Conservation (phyloP, 1,140 invertebrate species). For the Eubasilissa regina region DNA sequence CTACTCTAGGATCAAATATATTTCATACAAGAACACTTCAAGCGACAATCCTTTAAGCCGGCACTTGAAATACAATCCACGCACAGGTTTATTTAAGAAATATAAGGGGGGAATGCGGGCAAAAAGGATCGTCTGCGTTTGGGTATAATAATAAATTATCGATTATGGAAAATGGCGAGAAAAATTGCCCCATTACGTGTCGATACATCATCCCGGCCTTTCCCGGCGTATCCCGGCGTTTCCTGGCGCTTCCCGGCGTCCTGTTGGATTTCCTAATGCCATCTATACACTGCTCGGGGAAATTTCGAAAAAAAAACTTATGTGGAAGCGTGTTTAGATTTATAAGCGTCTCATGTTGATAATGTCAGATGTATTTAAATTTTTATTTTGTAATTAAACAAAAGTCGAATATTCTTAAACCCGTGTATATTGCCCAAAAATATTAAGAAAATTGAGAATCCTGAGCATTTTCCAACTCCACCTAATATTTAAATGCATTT, state of each 20-base stretch:
- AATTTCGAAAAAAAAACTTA: constrained; percentile 56
- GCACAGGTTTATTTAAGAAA: constrained; percentile 45
- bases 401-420: too few relatives aligned
- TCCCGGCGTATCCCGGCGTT: not conserved
- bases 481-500: too few relatives aligned
- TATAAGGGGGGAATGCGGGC: constrained; percentile 3
- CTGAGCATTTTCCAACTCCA: too few relatives aligned
- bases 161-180: constrained; percentile 61
- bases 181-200: constrained; percentile 61
- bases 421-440: too few relatives aligned
- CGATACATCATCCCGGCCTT: constrained; percentile 59
- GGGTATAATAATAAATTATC: constrained; percentile 60
- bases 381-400: too few relatives aligned
- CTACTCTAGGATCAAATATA: constrained; percentile 8
- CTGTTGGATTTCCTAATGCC: constrained; percentile 57
- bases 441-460: too few relatives aligned
- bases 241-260: constrained; percentile 30
- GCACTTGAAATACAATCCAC: constrained; percentile 35
- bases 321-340: constrained; percentile 58
- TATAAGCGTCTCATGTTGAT: constrained; percentile 47
- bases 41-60: constrained; percentile 23
- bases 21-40: constrained; percentile 5
- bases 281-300: constrained; percentile 44
- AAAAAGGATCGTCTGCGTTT: constrained; percentile 32
- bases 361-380: constrained; percentile 5